These are phyloP conservation scores for Garrulus glandarius DNA, from an alignment of 2,797 vertebrate genomes.

Conservation along the genomic window DNA sequence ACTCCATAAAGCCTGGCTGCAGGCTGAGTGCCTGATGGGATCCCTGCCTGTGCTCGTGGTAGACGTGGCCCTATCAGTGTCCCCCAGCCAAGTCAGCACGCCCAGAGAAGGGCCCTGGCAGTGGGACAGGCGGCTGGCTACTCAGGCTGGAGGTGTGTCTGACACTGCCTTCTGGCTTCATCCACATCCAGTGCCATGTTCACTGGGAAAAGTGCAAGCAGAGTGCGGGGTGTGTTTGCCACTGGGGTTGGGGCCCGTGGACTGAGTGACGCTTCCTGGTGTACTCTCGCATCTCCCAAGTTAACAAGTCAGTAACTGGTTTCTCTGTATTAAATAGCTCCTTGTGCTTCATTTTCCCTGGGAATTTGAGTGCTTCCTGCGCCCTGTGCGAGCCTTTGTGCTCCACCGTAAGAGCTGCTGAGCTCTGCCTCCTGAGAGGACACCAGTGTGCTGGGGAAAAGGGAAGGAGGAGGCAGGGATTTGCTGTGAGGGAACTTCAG, in stretches of 20 bases:
- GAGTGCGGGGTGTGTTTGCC: neutral
- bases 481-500: neutral
- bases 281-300: accelerated
- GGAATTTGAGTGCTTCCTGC: neutral
- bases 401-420: neutral
- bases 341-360: neutral
- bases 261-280: neutral
- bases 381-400: neutral
- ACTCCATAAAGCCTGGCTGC: neutral
- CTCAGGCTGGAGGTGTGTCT: neutral
- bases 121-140: neutral
- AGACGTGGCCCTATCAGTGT: accelerated
- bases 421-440: neutral
- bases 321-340: neutral
- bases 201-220: neutral
- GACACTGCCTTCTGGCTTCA: neutral
- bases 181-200: accelerated
- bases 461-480: neutral
- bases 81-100: accelerated
- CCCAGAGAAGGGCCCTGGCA: neutral
- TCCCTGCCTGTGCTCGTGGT: neutral
- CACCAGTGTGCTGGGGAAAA: accelerated
- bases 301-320: neutral
- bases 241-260: accelerated
- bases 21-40: accelerated